Percentiles rank a stretch among this genome's conserved stretches.
Conservation (phyloP, 2,797 vertebrate species). For the Rhyacichthys aspro region DNA sequence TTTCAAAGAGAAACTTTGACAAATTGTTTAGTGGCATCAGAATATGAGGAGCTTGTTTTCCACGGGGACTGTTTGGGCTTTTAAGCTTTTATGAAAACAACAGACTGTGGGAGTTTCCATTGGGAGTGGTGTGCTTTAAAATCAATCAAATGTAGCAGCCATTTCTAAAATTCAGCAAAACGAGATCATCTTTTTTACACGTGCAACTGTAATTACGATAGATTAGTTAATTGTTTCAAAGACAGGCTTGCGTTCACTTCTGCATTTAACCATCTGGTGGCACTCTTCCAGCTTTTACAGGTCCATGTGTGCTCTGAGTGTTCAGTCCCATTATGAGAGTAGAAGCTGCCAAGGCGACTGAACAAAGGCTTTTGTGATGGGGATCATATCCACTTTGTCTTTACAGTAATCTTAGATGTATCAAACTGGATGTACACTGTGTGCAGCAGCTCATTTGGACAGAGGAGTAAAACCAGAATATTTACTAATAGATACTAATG, state of each 20-base stretch:
- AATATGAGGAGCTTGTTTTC: constrained; percentile 23
- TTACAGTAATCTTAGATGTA: constrained; percentile 18
- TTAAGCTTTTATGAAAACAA: constrained; percentile 14
- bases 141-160: neutral
- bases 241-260: constrained; percentile 61
- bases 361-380: constrained; percentile 73
- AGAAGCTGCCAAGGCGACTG: constrained; percentile 57
- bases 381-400: constrained; percentile 46
- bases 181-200: no score
- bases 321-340: constrained; percentile 52
- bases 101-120: constrained; percentile 7
- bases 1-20: constrained; percentile 59
- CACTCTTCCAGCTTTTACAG: constrained; percentile 79
- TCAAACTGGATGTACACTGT: constrained; percentile 9
- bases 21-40: constrained; percentile 28
- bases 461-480: neutral
- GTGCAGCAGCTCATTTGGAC: neutral
- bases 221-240: constrained; percentile 22
- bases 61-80: constrained; percentile 11
- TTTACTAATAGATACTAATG: neutral
- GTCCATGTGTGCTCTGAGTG: constrained; percentile 33
- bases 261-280: constrained; percentile 81
- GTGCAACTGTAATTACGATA: neutral
- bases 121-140: constrained; percentile 7
- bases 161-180: neutral